Evolutionary conservation across 2,113 vertebrate genomes (phyloP).

Genomic region (Pangasianodon gigas): DNA sequence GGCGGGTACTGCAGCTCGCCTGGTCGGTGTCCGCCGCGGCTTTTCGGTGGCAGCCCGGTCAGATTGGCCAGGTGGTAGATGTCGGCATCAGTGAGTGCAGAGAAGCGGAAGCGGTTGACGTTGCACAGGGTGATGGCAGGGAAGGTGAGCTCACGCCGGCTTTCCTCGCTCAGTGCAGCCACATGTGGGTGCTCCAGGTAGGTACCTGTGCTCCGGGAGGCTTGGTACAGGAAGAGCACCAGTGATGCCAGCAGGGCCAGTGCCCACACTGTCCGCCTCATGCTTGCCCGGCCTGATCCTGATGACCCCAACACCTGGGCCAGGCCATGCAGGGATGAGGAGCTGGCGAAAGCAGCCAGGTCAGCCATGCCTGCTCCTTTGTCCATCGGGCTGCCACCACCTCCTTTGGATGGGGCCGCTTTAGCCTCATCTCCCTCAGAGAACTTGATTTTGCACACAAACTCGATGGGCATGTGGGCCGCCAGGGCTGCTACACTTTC

Average conservation of each 20-base stretch:
- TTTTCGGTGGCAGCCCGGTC: constrained; percentile 95
- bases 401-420: constrained; percentile 85
- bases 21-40: constrained; percentile 92
- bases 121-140: constrained; percentile 97
- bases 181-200: constrained; percentile 95
- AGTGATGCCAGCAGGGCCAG: constrained; percentile 88
- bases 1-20: constrained; percentile 90
- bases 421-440: constrained; percentile 95
- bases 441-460: constrained; percentile 99
- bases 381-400: constrained; percentile 88
- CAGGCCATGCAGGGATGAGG: constrained; percentile 95
- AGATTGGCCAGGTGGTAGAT: constrained; percentile 98
- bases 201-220: constrained; percentile 84
- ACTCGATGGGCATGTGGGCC: constrained; percentile 98
- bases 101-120: constrained; percentile 97
- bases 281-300: constrained; percentile 80
- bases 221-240: constrained; percentile 90
- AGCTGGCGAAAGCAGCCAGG: constrained; percentile 88
- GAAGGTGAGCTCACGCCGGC: constrained; percentile 86
- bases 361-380: constrained; percentile 72
- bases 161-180: constrained; percentile 86
- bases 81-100: constrained; percentile 91
- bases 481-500: constrained; percentile 68
- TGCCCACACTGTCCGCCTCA: constrained; percentile 91
- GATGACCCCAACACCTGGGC: constrained; percentile 81